A percentile compares a stretch with the other conserved stretches of the same genome.
These are phyloP conservation scores for Leucozona laternaria DNA, from an alignment of 2,888 invertebrate species.

Conservation along the genomic window DNA sequence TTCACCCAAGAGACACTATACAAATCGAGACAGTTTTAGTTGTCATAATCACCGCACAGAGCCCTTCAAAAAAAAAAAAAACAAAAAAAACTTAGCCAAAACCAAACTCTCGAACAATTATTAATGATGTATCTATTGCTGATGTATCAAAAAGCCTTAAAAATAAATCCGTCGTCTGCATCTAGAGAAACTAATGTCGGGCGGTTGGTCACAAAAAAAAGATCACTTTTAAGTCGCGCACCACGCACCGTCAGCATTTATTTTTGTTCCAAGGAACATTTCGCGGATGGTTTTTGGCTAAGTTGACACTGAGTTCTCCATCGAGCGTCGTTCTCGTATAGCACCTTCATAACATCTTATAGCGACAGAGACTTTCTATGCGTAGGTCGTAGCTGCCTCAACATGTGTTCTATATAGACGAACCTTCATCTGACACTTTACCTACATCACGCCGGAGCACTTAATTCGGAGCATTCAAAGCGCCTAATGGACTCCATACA, in stretches of 20 bases:
- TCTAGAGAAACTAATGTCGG: not conserved
- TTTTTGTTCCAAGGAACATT: conserved; percentile 48
- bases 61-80: not conserved
- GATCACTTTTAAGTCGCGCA: conserved; percentile 10
- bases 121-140: conserved; percentile 74
- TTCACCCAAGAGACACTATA: conserved; percentile 42
- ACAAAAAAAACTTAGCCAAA: conserved; percentile 16
- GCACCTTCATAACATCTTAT: not conserved
- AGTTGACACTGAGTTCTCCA: conserved; percentile 60
- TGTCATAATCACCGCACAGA: conserved; percentile 67
- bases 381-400: conserved; percentile 4
- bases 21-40: conserved; percentile 68
- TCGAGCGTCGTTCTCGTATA: not conserved
- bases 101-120: conserved; percentile 69
- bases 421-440: conserved; percentile 57
- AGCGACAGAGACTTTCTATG: conserved; percentile 18
- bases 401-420: conserved; percentile 2
- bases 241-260: conserved; percentile 8
- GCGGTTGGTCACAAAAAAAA: conserved; percentile 3
- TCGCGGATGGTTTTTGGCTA: conserved; percentile 54
- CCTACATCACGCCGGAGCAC: conserved; percentile 70
- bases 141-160: conserved; percentile 59
- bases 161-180: conserved; percentile 54
- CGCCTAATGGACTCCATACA: conserved; percentile 65
- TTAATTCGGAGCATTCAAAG: conserved; percentile 70